Conservation (phyloP, 2,797 vertebrate genomes). For the Loris lydekkerianus region DNA sequence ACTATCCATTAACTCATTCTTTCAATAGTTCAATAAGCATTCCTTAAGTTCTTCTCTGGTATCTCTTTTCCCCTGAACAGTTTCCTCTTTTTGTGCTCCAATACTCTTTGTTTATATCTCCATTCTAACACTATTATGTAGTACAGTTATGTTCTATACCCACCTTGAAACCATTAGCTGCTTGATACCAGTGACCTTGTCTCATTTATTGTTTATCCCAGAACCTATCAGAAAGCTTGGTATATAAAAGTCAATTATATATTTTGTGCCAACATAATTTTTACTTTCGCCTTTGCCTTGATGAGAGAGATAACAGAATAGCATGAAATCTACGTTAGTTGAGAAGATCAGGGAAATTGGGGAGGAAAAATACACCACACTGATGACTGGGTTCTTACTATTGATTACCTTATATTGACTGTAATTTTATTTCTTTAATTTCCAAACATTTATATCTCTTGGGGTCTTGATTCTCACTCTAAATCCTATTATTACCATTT, state of each 20-base stretch:
- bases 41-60: not conserved
- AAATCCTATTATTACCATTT: not conserved
- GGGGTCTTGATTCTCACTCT: not conserved
- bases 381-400: not conserved
- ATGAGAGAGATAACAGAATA: slow-evolving; percentile 4
- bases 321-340: not conserved
- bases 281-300: not conserved
- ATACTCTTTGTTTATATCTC: not conserved
- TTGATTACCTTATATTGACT: not conserved
- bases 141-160: not conserved
- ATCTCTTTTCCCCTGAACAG: not conserved
- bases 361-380: not conserved
- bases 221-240: not conserved
- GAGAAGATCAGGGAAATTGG: not conserved
- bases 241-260: not conserved
- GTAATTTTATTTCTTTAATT: not conserved
- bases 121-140: not conserved
- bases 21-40: not conserved
- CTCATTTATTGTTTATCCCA: not conserved
- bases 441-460: not conserved
- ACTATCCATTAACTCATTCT: not conserved
- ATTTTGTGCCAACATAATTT: not conserved
- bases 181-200: not conserved
- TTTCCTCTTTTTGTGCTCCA: not conserved
- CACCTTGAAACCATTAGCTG: not conserved